These are phyloP conservation scores for Drosophila guanche DNA, from an alignment of 1,140 invertebrate genomes.

Conservation along the genomic window DNA sequence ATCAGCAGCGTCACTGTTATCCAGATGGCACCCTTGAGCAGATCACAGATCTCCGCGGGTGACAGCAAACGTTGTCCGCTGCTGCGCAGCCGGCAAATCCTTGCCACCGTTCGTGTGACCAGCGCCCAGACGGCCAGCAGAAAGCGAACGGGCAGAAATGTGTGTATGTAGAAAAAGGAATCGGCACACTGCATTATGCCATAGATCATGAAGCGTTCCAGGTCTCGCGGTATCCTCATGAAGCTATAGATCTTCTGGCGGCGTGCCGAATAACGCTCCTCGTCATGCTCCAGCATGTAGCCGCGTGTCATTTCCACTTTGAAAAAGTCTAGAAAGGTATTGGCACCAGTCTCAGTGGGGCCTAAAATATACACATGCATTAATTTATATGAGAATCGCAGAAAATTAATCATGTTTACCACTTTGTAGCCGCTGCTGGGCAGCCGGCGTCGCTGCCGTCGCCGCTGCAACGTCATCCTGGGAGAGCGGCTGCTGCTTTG, in stretches of 20 bases:
- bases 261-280: slow-evolving; percentile 95
- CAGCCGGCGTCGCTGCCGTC: slow-evolving; percentile 8
- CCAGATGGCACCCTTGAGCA: slow-evolving; percentile 96
- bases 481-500: slow-evolving; percentile 33
- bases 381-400: background rate
- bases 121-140: slow-evolving; percentile 92
- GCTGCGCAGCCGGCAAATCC: slow-evolving; percentile 88
- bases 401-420: slow-evolving; percentile 16
- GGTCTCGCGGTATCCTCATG: slow-evolving; percentile 96
- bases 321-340: slow-evolving; percentile 87
- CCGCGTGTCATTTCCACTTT: slow-evolving; percentile 94
- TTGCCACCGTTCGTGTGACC: slow-evolving; percentile 88
- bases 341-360: slow-evolving; percentile 29
- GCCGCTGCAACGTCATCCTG: slow-evolving; percentile 66
- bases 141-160: slow-evolving; percentile 97
- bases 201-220: slow-evolving; percentile 97
- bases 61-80: slow-evolving; percentile 86
- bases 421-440: slow-evolving; percentile 38
- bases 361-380: background rate
- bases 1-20: slow-evolving; percentile 93
- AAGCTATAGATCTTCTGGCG: slow-evolving; percentile 98
- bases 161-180: slow-evolving; percentile 98
- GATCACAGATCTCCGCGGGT: slow-evolving; percentile 97
- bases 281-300: slow-evolving; percentile 96
- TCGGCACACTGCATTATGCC: slow-evolving; percentile 99